Conservation (phyloP, 2,113 vertebrate species). For the Crotalus tigris region DNA sequence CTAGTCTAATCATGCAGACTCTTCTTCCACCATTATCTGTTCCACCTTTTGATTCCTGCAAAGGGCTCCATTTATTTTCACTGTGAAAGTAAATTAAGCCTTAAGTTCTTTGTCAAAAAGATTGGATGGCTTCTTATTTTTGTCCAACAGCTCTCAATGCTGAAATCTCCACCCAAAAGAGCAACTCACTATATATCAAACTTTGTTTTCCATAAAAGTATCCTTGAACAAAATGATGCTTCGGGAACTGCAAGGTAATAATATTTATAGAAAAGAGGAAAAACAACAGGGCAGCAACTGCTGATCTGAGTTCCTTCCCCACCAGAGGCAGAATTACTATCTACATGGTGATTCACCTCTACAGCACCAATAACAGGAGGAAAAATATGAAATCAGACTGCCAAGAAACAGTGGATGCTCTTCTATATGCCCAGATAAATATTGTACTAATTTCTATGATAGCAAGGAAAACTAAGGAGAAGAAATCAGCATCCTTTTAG, state of each 20-base stretch:
- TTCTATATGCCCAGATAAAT: conserved; percentile 6
- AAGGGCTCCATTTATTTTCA: conserved; percentile 16
- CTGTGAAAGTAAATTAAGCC: conserved; percentile 19
- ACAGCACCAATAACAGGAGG: conserved; percentile 42
- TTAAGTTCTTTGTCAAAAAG: conserved; percentile 39
- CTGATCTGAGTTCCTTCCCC: conserved; percentile 14
- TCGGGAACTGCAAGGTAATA: not conserved
- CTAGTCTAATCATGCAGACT: not conserved
- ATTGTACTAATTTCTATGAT: not conserved
- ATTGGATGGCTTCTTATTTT: conserved; percentile 28
- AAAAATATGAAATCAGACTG: conserved; percentile 33
- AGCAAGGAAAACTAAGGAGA: not conserved
- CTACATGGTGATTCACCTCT: conserved; percentile 49
- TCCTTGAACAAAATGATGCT: not conserved
- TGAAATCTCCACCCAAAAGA: conserved; percentile 32
- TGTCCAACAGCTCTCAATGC: conserved; percentile 30
- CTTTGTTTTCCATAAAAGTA: conserved; percentile 52
- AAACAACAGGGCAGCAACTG: not conserved
- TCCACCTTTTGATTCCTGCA: not conserved
- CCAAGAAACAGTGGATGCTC: conserved; percentile 16
- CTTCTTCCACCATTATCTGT: not conserved
- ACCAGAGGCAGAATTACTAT: conserved; percentile 34
- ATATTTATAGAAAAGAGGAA: not conserved
- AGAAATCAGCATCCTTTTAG: not conserved
- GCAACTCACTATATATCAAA: conserved; percentile 27